Evolutionary conservation across 2,797 vertebrate species (phyloP).

Genomic region (Anguilla pacifica): DNA sequence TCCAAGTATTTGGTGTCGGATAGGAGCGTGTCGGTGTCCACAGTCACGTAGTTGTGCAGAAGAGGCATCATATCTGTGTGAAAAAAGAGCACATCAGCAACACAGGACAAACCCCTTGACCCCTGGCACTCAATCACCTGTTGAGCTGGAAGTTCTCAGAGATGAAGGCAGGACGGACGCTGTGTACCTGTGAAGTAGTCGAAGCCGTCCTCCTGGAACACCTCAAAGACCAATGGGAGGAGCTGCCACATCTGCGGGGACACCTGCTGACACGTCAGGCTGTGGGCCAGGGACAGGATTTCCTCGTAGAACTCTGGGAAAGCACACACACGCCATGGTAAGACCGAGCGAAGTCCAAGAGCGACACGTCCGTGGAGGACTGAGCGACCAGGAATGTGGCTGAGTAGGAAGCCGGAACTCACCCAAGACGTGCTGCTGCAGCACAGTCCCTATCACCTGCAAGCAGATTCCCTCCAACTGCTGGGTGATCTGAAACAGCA

Average conservation of each 20-base stretch:
- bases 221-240: conserved; percentile 93
- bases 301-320: conserved; percentile 95
- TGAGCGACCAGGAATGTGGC: background rate
- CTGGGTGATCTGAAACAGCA: conserved; percentile 86
- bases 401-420: conserved; percentile 42
- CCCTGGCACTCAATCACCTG: background rate
- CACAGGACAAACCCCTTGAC: background rate
- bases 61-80: conserved; percentile 97
- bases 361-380: background rate
- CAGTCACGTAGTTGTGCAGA: conserved; percentile 97
- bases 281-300: conserved; percentile 97
- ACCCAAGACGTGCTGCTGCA: conserved; percentile 98
- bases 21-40: conserved; percentile 94
- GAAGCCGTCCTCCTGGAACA: conserved; percentile 98
- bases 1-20: conserved; percentile 98
- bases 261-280: conserved; percentile 97
- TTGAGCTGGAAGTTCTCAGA: background rate
- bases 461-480: conserved; percentile 98
- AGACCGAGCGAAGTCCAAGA: background rate
- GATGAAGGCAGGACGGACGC: background rate
- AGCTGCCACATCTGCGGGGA: conserved; percentile 99
- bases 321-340: background rate
- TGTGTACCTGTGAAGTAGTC: conserved; percentile 95
- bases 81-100: background rate
- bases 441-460: conserved; percentile 96